Evolutionary conservation across 2,797 vertebrate genomes (phyloP).

Genomic region (Gymnopithys bicolor): DNA sequence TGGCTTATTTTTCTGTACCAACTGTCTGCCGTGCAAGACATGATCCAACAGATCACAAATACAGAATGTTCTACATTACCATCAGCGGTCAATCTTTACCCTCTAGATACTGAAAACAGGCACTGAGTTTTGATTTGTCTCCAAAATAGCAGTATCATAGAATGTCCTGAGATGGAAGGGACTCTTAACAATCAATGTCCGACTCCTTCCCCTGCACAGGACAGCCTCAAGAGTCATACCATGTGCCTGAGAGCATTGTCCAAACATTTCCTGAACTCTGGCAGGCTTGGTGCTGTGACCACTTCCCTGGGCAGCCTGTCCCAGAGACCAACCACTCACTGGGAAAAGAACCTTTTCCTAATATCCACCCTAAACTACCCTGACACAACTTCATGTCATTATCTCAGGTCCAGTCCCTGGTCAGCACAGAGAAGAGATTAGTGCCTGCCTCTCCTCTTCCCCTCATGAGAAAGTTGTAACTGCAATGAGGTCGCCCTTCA

Average conservation of each 20-base stretch:
- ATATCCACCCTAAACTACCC: background rate
- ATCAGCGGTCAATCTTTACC: background rate
- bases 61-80: background rate
- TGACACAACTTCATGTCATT: background rate
- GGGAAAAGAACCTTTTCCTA: background rate
- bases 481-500: background rate
- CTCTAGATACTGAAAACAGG: background rate
- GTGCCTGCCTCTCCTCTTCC: background rate
- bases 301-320: background rate
- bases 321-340: background rate
- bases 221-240: background rate
- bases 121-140: background rate
- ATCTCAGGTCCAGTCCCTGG: background rate
- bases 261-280: background rate
- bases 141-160: background rate
- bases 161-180: background rate
- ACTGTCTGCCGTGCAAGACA: background rate
- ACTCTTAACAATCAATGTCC: background rate
- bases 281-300: background rate
- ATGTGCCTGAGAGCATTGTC: accelerated
- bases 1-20: background rate
- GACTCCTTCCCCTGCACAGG: background rate
- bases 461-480: background rate
- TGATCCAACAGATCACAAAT: background rate
- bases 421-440: background rate